A percentile compares a stretch with the other conserved stretches of the same genome.
These are phyloP conservation scores for Nannobrachium achirus DNA, from an alignment of 2,113 vertebrate species.

Conservation along the genomic window DNA sequence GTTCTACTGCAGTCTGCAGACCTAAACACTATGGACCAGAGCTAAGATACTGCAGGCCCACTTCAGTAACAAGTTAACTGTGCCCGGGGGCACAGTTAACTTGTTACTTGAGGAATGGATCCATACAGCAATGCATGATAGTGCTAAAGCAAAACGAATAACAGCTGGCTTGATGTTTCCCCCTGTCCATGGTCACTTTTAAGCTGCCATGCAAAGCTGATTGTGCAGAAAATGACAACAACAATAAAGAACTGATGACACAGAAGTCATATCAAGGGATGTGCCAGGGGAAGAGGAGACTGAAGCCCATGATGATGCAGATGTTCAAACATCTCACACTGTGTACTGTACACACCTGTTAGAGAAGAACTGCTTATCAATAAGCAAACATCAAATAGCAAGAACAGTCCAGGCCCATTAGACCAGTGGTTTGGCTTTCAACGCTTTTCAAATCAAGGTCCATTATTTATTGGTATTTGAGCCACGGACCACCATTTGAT, in stretches of 20 bases:
- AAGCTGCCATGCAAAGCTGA: slow-evolving; percentile 77
- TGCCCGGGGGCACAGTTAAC: too few relatives aligned
- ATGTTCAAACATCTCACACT: slow-evolving; percentile 85
- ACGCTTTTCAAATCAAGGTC: too few relatives aligned
- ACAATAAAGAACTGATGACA: slow-evolving; percentile 69
- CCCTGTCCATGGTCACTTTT: slow-evolving; percentile 69
- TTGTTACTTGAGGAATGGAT: too few relatives aligned
- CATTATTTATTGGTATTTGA: too few relatives aligned
- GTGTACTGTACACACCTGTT: slow-evolving; percentile 71
- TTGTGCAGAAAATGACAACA: slow-evolving; percentile 78
- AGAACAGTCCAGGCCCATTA: slow-evolving; percentile 68
- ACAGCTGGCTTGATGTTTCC: slow-evolving; percentile 80
- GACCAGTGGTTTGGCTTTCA: too few relatives aligned
- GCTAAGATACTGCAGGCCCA: too few relatives aligned
- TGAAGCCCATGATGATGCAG: slow-evolving; percentile 71
- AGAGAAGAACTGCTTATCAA: slow-evolving; percentile 60
- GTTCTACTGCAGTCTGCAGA: too few relatives aligned
- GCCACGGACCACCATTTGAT: too few relatives aligned
- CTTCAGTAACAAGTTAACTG: too few relatives aligned
- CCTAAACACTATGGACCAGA: too few relatives aligned
- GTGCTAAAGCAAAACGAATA: slow-evolving; percentile 77
- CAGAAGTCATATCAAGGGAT: slow-evolving; percentile 80
- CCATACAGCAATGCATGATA: slow-evolving; percentile 74
- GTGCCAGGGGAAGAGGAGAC: slow-evolving; percentile 75
- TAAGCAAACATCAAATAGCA: slow-evolving; percentile 73